Base-by-base conservation (phyloP, 2,797 vertebrate species). In the Aplochiton taeniatus region DNA sequence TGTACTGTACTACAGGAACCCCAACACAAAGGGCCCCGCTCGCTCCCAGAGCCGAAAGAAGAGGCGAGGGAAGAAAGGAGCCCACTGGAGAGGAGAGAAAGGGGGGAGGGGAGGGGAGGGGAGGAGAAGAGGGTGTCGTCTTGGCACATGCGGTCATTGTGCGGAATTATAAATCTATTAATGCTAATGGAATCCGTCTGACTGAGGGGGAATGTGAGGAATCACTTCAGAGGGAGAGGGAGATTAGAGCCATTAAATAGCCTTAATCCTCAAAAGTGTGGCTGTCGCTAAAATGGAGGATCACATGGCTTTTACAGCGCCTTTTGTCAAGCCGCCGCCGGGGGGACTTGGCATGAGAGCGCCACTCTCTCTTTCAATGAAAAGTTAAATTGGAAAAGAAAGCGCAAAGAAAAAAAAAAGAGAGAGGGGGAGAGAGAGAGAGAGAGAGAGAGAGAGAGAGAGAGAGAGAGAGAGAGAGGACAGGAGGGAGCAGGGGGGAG, bases 211-310 rank as follows among this genome's bases (percentile, higher is more conserved):
- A 89, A 92, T 89, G 86, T 87, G 88, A 92, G 90, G 92, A 93
- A 93, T 91, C 90, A 90, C 91, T 93, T 94, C 93, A 89, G 89
- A 90, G 88, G 92, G 80, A 78, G 86, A 88, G 77, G 86, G 90
- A 95, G 94, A 96, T 95, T 95, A 94, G 93, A 93, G 92, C 95
- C 94, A 95, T 95, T 95, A 94, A 93, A 96, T 94, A 94, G 91
- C 88, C 91, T 91, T 96, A 96, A 95, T 95, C 94, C 94, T 94
- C 90, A 93, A 92, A 93, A 95, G 92, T 93, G 93, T 93, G 91
- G 92, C 93, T 93, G 91, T 90, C 92, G 89, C 91, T 90, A 93
- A 95, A 94, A 95, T 90, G 87, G 90, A 87, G 91, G 92, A 94
- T 94, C 94, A 92, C 90, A 93, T 89, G 92, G 93, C 90, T 93